Evolutionary conservation across 2,113 vertebrate species (phyloP), one percentile per base, ranked within the genome.

Genomic region (Crotophaga sulcirostris): DNA sequence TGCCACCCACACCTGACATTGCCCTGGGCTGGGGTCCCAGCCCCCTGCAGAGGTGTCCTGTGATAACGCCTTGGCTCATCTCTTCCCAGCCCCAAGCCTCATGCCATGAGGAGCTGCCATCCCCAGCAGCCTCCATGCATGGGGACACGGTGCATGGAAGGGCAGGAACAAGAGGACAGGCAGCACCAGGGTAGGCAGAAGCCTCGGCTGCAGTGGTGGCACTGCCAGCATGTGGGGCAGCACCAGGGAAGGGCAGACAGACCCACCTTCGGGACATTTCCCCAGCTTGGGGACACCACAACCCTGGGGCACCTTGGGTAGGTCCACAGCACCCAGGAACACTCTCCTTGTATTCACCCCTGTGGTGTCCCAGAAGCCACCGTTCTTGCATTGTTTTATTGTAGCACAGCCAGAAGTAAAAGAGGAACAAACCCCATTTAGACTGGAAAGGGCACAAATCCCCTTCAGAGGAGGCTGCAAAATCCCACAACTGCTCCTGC

Each of bases 71-170:
- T 54, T 56, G 67, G 63, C 78, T 83, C 13, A 0, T 28, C 62
- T 64, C 47, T 38, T 47, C 42, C 44, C 78, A 33, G 23, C 31
- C 55, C 49, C 14, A 8, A 82, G 45, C 24, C 10, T 1, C 36
- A 8, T 2, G 4, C 84, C 16, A 14, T 0, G 5, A 60, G 69
- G 51, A 78, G 54, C 21, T 4, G 17, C 26, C 25, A 1, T 0
- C 78, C 23, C 63, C 6, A 1, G n/a, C 33, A 59, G 38, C 9
- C 42, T 6, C 36, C 0, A 0, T 6, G 44, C 33, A 14, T 2
- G 11, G 56, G 34, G 56, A 26, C 4, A 2, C 56, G 76, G 36
- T 1, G 7, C 21, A 3, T 1, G 36, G 34, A 4, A 68, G 25
- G n/a, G 34, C 49, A 68, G 59, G 29, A 91, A 42, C 1, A 14